Evolutionary conservation across 1,140 invertebrate genomes (phyloP).

Genomic region (Tenebrio molitor): DNA sequence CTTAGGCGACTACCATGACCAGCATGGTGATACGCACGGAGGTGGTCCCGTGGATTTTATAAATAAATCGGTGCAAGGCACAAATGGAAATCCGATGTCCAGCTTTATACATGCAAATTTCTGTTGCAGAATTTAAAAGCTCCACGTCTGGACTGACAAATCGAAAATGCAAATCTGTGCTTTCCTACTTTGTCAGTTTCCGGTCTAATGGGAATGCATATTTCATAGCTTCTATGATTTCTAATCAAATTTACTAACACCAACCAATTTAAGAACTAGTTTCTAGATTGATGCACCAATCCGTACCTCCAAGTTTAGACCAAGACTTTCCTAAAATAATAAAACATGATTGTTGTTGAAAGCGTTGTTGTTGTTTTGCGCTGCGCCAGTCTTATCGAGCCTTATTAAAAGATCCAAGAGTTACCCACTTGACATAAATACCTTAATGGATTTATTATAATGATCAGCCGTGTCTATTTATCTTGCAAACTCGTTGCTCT

Average conservation of each 20-base stretch:
- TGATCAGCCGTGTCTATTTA: not conserved
- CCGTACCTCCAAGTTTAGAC: no score
- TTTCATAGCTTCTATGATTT: no score
- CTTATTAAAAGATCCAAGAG: no score
- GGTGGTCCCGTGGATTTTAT: not conserved
- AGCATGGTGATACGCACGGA: constrained; percentile 1
- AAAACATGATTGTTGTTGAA: no score
- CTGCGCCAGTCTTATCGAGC: no score
- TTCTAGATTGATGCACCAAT: no score
- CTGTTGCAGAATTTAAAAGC: constrained; percentile 32
- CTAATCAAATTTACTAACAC: no score
- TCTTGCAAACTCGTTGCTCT: not conserved
- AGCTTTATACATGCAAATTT: constrained; percentile 13
- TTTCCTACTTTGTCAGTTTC: constrained; percentile 7
- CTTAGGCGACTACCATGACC: constrained; percentile 11
- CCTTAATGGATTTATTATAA: no score
- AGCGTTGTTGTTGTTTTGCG: no score
- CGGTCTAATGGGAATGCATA: no score
- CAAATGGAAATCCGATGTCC: constrained; percentile 38
- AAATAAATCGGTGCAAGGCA: constrained; percentile 16
- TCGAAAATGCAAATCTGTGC: constrained; percentile 20
- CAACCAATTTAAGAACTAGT: no score
- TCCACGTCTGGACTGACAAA: constrained; percentile 24
- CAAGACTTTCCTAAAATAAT: no score
- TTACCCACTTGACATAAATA: not conserved